Conservation (phyloP, 2,113 vertebrate species). For the Cynopterus brachyotis region DNA sequence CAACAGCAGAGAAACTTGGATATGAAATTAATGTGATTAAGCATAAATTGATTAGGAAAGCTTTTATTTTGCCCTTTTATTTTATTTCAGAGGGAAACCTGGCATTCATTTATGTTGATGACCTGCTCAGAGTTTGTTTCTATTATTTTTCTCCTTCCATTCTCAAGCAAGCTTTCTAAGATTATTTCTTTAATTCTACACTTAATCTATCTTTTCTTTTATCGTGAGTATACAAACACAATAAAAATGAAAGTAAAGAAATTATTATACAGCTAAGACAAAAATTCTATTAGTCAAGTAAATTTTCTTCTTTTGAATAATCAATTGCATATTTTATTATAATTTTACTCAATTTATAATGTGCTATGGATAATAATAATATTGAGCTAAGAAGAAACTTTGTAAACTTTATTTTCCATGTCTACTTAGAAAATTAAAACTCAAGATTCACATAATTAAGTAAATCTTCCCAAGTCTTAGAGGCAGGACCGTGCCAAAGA, state of each 20-base stretch:
- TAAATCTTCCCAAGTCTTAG: not conserved
- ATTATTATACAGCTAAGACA: not conserved
- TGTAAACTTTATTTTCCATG: not conserved
- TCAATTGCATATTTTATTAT: not conserved
- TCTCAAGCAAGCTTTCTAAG: not conserved
- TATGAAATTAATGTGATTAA: not conserved
- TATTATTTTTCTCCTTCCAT: not conserved
- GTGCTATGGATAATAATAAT: not conserved
- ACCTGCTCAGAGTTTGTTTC: not conserved
- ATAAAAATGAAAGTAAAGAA: not conserved
- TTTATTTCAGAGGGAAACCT: not conserved
- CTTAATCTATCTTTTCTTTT: not conserved
- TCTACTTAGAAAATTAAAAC: not conserved
- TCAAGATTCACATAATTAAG: not conserved
- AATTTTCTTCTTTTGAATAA: not conserved
- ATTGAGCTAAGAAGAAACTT: not conserved
- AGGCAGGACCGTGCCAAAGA: not conserved
- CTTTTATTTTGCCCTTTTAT: not conserved
- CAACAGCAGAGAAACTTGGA: not conserved
- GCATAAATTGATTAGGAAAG: not conserved
- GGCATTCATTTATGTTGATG: not conserved
- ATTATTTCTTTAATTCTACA: not conserved
- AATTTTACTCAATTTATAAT: not conserved
- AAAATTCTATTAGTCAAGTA: not conserved
- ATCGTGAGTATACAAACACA: not conserved